Base-by-base conservation (phyloP, 1,140 invertebrate species). In the Harpegnathos saltator region DNA sequence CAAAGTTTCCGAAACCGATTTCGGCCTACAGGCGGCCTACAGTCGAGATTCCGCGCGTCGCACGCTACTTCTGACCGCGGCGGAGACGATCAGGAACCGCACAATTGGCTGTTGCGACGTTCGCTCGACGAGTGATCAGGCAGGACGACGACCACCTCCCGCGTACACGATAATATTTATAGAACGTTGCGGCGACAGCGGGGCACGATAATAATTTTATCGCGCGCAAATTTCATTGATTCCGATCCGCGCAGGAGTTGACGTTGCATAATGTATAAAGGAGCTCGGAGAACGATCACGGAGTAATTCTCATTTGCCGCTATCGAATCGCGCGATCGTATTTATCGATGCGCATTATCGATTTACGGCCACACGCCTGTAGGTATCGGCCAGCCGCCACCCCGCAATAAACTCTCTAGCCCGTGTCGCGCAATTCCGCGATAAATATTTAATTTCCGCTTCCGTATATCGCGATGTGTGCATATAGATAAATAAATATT, bases 371-470 rank as follows among this genome's bases (percentile, higher is more conserved):
- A 69, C 19, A 17, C 75, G 52, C 33, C 75, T 22, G 24, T 78
- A 44, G 75, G 33, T 44, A 9, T 71, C 44, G 2, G 2, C 38
- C 38, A 3, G 9, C 38, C 38, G 3, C 59, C 69, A 71, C 69
- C 75, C 65, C 65, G 59, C 65, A 80, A 80, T 80, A 71, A 80
- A 69, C 75, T 58, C 75, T 58, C 22, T 44, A 80, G 17, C 65
- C 69, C 63, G 26, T 29, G n/a, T 26, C 63, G 63, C 33, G 65
- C 52, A 78, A 78, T 78, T 78, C 71, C 54, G 65, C 38, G 52
- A 80, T 80, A 80, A 80, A 80, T 80, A 71, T 80, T 80, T 80
- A 71, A 80, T 71, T 80, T 80, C 33, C 65, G 33, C 26, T 38
- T 24, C 44, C 29, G 24, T 50, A 59, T 50, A 59, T 50, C 52